Base-by-base conservation (phyloP, 1,140 invertebrate genomes). In the Drosophila setifemur region DNA sequence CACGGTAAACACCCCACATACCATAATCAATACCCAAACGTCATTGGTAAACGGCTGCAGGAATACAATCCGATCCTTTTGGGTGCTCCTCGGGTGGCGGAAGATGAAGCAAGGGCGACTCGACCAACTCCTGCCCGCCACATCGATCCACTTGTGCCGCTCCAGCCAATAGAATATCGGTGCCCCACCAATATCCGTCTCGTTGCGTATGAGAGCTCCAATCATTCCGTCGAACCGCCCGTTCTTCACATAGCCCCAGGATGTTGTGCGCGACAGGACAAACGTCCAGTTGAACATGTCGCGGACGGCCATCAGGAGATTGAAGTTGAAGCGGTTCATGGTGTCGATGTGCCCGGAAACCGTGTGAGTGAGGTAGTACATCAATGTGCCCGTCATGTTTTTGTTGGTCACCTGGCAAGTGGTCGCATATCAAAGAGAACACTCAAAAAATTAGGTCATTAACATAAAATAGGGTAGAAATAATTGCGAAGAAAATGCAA, bases 221-320 rank as follows among this genome's bases (percentile, higher is more conserved):
- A 95, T 91, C 89, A 95, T 92, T 2, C 94, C 94, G 69, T 94
- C 94, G 61, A 93, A 94, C 9, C 91, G 91, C 1, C 93, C 93
- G 88, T 95, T 93, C 16, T 92, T 90, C 21, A 91, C 47, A 73
- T 94, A 94, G 3, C 94, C 94, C 94, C 94, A 95, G 3, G 93
- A 93, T 45, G 91, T 90, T 0, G 91, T 92, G 3, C 91, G 77
- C 53, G 82, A 83, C 16, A 94, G 83, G 45, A 92, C 88, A 29
- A 93, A 92, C 92, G 91, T 92, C 69, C 93, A 93, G 89, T 94
- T 94, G 70, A 91, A 94, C 87, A 93, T 92, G 67, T 94, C 92
- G 50, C 90, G 90, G 12, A 94, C 91, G 72, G 92, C 92, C 50
- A 91, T 90, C 35, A 94, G 70, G 7, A 94, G 64, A 44, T 90